phyloP scores from a whole-genome alignment of 2,888 invertebrate species.

The Onthophagus sagittarius region DNA sequence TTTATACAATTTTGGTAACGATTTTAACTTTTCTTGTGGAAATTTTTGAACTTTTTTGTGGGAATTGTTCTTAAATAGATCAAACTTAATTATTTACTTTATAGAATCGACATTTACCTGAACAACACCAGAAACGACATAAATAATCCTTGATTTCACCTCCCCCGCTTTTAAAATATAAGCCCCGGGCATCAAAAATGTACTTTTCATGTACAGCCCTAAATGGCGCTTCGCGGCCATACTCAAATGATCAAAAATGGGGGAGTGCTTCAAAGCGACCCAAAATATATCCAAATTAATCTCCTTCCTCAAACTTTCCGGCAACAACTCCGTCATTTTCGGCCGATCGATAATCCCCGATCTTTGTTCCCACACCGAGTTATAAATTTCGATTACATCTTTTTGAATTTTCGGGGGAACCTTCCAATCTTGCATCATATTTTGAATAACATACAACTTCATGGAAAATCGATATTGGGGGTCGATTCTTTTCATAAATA shows the following conservation, averaged over 20 bases:
- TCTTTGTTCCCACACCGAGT: constrained; percentile 18
- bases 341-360: constrained; percentile 14
- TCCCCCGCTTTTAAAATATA: constrained; percentile 4
- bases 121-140: constrained; percentile 17
- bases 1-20: no score
- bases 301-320: constrained; percentile 10
- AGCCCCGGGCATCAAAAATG: constrained; percentile 20
- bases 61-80: no score
- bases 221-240: constrained; percentile 8
- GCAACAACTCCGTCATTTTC: background rate
- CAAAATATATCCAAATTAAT: constrained; percentile 17
- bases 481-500: constrained; percentile 18
- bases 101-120: no score
- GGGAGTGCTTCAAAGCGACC: constrained; percentile 16
- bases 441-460: constrained; percentile 13
- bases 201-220: constrained; percentile 11
- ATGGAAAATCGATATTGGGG: constrained; percentile 16
- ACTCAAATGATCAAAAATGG: constrained; percentile 10
- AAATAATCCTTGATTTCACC: constrained; percentile 15
- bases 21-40: no score
- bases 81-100: no score
- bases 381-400: constrained; percentile 16
- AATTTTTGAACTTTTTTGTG: no score
- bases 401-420: background rate
- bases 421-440: constrained; percentile 21